A percentile compares a stretch with the other conserved stretches of the same genome.
Evolutionary conservation across 2,113 vertebrate species (phyloP).

Genomic region (Gnathonemus longibarbis): DNA sequence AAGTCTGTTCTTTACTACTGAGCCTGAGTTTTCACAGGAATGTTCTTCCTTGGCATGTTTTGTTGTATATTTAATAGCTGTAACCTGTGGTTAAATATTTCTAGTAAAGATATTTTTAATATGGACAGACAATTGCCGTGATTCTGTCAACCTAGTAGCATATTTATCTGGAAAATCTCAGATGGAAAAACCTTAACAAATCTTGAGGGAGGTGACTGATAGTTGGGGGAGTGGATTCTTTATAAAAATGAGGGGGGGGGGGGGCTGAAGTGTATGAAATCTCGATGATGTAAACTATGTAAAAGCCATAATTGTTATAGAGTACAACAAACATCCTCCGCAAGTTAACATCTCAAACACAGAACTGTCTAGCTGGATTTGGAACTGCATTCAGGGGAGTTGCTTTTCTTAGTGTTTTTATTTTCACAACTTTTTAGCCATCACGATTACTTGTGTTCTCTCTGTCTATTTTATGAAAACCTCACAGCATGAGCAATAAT

Average conservation of each 20-base stretch:
- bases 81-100: background rate
- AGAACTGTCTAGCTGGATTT: background rate
- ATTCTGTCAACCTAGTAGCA: background rate
- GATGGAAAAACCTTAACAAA: background rate
- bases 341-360: background rate
- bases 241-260: background rate
- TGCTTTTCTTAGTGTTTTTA: background rate
- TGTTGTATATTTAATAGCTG: background rate
- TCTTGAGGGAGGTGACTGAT: background rate
- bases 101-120: background rate
- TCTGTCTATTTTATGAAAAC: background rate
- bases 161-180: background rate
- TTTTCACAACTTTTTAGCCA: background rate
- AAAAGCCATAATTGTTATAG: background rate
- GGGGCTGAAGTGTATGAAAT: background rate
- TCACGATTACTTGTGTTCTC: background rate
- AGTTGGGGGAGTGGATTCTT: background rate
- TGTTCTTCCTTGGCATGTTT: background rate
- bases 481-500: background rate
- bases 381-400: background rate
- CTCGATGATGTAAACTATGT: background rate
- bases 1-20: conserved; percentile 23
- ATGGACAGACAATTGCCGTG: background rate
- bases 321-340: background rate
- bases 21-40: background rate